Evolutionary conservation across 2,888 invertebrate species (phyloP).

Genomic region (Notocelia uddmanniana): DNA sequence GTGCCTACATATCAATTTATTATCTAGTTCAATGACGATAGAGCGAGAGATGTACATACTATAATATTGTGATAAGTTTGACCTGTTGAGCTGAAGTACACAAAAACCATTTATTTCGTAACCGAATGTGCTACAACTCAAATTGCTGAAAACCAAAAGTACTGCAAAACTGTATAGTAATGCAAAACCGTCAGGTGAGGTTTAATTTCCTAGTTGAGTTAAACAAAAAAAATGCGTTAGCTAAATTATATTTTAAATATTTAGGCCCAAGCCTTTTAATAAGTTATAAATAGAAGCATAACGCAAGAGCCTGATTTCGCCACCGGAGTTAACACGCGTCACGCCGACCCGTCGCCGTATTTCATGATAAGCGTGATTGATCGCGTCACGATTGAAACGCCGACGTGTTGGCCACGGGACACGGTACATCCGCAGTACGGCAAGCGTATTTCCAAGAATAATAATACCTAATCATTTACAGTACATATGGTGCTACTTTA

Average conservation of each 20-base stretch:
- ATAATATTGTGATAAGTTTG: too few species aligned
- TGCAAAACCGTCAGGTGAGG: background rate
- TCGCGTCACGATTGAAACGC: slow-evolving; percentile 35
- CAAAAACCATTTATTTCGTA: too few species aligned
- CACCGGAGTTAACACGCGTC: slow-evolving; percentile 15
- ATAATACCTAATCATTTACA: too few species aligned
- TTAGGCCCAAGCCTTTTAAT: background rate
- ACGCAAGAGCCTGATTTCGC: background rate
- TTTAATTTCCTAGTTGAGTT: background rate
- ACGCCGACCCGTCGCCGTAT: slow-evolving; percentile 22
- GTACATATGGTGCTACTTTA: too few species aligned
- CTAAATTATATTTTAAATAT: background rate
- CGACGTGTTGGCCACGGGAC: background rate
- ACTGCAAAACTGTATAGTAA: too few species aligned
- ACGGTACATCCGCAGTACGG: slow-evolving; percentile 22
- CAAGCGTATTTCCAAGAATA: background rate
- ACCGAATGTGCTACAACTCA: background rate
- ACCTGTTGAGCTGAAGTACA: too few species aligned
- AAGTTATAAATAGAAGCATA: slow-evolving; percentile 17
- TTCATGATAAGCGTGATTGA: slow-evolving; percentile 44
- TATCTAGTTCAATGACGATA: slow-evolving; percentile 1
- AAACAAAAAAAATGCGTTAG: background rate
- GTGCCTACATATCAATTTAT: background rate
- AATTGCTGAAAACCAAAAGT: background rate
- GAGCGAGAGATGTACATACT: too few species aligned